Conservation (phyloP, 2,113 vertebrate species). For the Pelobates fuscus region DNA sequence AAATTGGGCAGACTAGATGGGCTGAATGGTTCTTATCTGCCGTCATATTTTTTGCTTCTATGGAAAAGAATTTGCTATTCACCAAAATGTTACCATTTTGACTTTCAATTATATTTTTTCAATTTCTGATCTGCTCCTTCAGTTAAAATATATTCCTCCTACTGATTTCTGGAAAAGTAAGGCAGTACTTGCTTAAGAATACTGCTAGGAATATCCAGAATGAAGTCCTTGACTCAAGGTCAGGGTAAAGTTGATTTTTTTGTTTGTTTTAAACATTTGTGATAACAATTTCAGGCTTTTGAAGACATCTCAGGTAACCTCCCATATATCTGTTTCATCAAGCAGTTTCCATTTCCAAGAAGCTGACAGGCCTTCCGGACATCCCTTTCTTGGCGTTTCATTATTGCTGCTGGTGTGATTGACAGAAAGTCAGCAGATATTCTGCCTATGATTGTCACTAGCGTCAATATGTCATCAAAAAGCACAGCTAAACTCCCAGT, state of each 20-base stretch:
- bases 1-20: too few species aligned
- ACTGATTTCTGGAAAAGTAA: too few species aligned
- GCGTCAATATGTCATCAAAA: slow-evolving; percentile 33
- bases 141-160: too few species aligned
- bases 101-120: too few species aligned
- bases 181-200: too few species aligned
- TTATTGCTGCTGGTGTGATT: slow-evolving; percentile 40
- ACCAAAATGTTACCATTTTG: too few species aligned
- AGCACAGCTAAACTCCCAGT: slow-evolving; percentile 18
- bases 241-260: not conserved
- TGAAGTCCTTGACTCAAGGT: not conserved
- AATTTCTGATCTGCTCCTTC: too few species aligned
- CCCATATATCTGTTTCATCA: slow-evolving; percentile 33
- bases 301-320: slow-evolving; percentile 32
- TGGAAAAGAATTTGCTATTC: too few species aligned
- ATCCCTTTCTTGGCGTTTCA: slow-evolving; percentile 29
- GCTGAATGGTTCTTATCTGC: too few species aligned
- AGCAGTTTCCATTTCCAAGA: slow-evolving; percentile 12
- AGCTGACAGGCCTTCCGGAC: slow-evolving; percentile 44
- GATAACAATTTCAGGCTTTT: slow-evolving; percentile 6
- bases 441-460: slow-evolving; percentile 24
- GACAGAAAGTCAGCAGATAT: slow-evolving; percentile 44
- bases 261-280: slow-evolving; percentile 20
- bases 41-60: too few species aligned
- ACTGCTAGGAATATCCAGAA: too few species aligned